A percentile compares a stretch with the other conserved stretches of the same genome.
phyloP scores from a whole-genome alignment of 1,140 invertebrate genomes.

The Aporrectodea caliginosa region DNA sequence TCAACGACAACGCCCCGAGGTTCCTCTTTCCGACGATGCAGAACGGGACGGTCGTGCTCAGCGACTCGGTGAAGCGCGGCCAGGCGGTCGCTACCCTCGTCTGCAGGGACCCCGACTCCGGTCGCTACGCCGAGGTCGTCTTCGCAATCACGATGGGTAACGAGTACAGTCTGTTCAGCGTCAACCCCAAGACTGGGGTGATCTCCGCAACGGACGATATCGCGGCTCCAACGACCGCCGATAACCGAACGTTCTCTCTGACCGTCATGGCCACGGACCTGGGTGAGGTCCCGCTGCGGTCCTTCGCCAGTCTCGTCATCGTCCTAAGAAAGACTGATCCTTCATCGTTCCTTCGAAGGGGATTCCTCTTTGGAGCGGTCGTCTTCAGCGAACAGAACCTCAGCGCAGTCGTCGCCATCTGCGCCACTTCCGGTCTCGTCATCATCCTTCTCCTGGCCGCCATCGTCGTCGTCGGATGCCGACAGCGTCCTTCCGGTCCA shows the following conservation, averaged over 20 bases:
- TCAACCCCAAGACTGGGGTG: conserved; percentile 10
- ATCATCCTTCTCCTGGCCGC: conserved; percentile 15
- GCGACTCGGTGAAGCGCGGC: conserved; percentile 50
- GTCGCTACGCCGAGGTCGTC: not conserved
- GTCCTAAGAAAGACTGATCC: not conserved
- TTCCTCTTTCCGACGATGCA: conserved; percentile 24
- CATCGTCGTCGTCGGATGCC: conserved; percentile 8
- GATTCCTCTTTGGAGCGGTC: not conserved
- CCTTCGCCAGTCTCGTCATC: not conserved
- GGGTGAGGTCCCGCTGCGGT: not conserved
- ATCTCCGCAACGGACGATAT: not conserved
- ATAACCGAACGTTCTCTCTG: not conserved
- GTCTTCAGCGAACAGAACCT: not conserved
- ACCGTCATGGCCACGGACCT: not conserved
- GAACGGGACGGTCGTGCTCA: conserved; percentile 57
- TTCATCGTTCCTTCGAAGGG: not conserved
- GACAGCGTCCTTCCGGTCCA: not conserved
- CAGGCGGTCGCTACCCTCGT: conserved; percentile 1
- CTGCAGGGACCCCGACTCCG: not conserved
- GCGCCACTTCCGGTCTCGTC: conserved; percentile 11
- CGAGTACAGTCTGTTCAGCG: not conserved
- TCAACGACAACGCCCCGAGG: conserved; percentile 79
- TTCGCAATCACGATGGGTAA: not conserved
- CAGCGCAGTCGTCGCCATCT: not conserved
- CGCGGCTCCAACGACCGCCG: no score